Conservation (phyloP, 2,888 invertebrate species). For the Punctoribates punctum region DNA sequence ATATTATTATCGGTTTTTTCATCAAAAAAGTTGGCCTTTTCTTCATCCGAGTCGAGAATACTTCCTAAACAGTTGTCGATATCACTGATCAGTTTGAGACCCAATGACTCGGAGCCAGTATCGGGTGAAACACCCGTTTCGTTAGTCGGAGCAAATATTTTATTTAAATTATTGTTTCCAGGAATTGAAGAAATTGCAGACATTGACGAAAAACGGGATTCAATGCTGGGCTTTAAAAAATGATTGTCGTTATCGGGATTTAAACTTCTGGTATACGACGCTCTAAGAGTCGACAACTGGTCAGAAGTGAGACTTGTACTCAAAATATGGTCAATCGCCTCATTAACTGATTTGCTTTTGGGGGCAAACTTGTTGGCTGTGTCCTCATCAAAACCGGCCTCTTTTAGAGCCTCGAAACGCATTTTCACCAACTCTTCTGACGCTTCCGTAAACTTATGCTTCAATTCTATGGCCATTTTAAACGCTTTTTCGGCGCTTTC, state of each 20-base stretch:
- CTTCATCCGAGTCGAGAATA: slow-evolving; percentile 28
- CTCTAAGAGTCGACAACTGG: slow-evolving; percentile 33
- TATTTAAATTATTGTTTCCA: slow-evolving; percentile 7
- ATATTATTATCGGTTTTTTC: slow-evolving; percentile 15
- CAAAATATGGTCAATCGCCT: slow-evolving; percentile 39
- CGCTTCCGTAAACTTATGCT: background rate
- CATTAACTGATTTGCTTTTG: slow-evolving; percentile 33
- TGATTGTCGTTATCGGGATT: background rate
- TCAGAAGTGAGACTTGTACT: slow-evolving; percentile 23
- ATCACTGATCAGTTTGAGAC: slow-evolving; percentile 33
- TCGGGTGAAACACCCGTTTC: background rate
- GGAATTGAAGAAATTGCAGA: background rate
- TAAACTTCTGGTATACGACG: background rate
- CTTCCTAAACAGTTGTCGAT: slow-evolving; percentile 36
- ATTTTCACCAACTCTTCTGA: background rate
- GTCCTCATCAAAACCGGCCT: slow-evolving; percentile 40
- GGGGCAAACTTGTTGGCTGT: slow-evolving; percentile 39
- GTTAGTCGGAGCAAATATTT: background rate
- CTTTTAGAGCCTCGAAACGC: slow-evolving; percentile 37
- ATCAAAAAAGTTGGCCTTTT: background rate
- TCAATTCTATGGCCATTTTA: slow-evolving; percentile 16
- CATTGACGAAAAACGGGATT: background rate
- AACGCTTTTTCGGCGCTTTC: slow-evolving; percentile 21
- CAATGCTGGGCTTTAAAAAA: background rate
- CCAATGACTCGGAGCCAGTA: background rate